Evolutionary conservation across 1,140 invertebrate genomes (phyloP), one percentile per base, ranked within the genome.

Genomic region (Brachionus manjavacas): DNA sequence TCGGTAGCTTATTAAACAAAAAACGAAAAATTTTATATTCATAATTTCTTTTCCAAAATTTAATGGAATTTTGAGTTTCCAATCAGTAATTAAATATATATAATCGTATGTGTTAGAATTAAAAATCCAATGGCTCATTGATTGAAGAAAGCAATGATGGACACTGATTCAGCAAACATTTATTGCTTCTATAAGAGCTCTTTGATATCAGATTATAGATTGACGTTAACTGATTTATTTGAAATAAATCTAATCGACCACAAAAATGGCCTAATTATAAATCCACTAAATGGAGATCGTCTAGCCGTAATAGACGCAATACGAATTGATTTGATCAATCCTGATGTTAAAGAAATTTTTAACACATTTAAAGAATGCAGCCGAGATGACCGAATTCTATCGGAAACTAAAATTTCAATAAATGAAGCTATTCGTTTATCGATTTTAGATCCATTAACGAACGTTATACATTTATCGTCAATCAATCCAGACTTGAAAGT

Each of bases 211-310:
- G 79, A 81, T 14, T 81, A 81, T 64, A 60, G 52, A 35, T 16
- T 81, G 3, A 81, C 49, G 8, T n/a, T 81, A 11, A 81, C 79
- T 41, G 79, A 81, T 68, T 81, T 81, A 25, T 68, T 35, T 43
- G 79, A 81, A 20, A 28, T 81, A 12, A 81, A 68, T 43, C 9
- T 81, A 60, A 81, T 81, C 52, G 79, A 81, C 16, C n/a, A 23
- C 0, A 31, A 52, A 68, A 81, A 64, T 68, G 79, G 79, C 16
- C 3, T 81, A 0, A 81, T 81, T 14, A 81, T 81, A 64, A 81
- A 81, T 64, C 79, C 79, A 8, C 11, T 81, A 14, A 81, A 81
- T 35, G 79, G 79, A 23, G 31, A 39, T 68, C 79, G 79, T 20
- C 11, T 81, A 7, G n/a, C 28, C 12, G 25, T 81, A 81, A 31